Conservation (phyloP, 1,140 invertebrate genomes). For the Drosophila guanche region DNA sequence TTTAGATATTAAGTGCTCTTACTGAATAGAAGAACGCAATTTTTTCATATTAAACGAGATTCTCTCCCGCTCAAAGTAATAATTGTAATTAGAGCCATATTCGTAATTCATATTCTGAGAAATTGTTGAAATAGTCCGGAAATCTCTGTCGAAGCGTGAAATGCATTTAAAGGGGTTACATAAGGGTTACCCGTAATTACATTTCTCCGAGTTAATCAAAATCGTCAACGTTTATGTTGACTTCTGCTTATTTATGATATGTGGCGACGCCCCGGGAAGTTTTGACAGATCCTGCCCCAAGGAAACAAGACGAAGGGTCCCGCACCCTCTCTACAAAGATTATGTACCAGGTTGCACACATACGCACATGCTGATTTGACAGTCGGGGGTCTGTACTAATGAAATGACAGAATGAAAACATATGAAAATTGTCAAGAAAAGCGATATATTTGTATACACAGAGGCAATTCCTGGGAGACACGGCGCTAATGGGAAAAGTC, state of each 20-base stretch:
- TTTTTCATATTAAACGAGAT: too few relatives aligned
- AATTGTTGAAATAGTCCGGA: too few relatives aligned
- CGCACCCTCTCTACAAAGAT: conserved; percentile 1
- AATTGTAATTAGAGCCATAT: too few relatives aligned
- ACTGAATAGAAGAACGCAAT: too few relatives aligned
- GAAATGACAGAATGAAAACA: conserved; percentile 71
- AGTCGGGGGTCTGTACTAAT: conserved; percentile 46
- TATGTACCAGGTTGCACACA: conserved; percentile 5
- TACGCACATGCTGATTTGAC: conserved; percentile 7
- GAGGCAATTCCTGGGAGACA: conserved; percentile 40
- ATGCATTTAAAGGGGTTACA: neutral
- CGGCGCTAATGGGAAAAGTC: conserved; percentile 64
- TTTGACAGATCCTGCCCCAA: conserved; percentile 21
- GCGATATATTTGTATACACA: conserved; percentile 62
- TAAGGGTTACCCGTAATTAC: conserved; percentile 40
- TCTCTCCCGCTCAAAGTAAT: too few relatives aligned
- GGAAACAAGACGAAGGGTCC: conserved; percentile 13
- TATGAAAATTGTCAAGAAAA: conserved; percentile 56
- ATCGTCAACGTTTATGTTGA: conserved; percentile 40
- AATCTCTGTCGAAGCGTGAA: neutral
- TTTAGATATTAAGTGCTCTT: too few relatives aligned
- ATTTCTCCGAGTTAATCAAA: conserved; percentile 56
- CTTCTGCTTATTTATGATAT: conserved; percentile 55
- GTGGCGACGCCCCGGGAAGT: conserved; percentile 44
- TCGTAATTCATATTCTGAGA: too few relatives aligned